Conservation (phyloP, 2,797 vertebrate genomes). For the Borostomias antarcticus region DNA sequence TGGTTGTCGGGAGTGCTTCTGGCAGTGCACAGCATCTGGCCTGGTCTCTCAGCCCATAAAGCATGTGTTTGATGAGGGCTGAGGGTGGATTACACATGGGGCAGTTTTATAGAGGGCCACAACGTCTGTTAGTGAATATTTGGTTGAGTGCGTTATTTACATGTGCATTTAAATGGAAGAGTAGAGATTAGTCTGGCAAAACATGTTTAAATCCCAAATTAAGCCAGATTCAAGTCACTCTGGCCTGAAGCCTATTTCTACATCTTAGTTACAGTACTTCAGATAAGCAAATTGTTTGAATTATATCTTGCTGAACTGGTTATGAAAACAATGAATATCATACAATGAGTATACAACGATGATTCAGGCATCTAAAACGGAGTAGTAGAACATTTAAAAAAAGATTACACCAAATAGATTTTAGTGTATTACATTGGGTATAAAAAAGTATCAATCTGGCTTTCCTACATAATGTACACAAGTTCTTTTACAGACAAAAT, state of each 20-base stretch:
- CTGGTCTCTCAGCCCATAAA: slow-evolving; percentile 28
- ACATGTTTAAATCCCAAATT: slow-evolving; percentile 13
- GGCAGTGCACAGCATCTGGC: slow-evolving; percentile 56
- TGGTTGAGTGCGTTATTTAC: slow-evolving; percentile 13
- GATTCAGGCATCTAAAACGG: background rate
- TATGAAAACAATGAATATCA: too few species aligned
- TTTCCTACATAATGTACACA: slow-evolving; percentile 58
- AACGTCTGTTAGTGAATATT: slow-evolving; percentile 20
- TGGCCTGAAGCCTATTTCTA: background rate
- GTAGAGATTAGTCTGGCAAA: slow-evolving; percentile 19
- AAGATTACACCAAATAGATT: background rate
- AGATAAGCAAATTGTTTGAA: background rate
- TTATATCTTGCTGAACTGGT: background rate
- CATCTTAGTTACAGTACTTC: slow-evolving; percentile 9
- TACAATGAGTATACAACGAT: background rate
- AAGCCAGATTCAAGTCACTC: background rate
- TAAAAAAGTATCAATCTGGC: background rate
- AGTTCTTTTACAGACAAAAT: slow-evolving; percentile 77
- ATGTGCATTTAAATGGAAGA: slow-evolving; percentile 14
- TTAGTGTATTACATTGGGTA: background rate
- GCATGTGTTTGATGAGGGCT: slow-evolving; percentile 24
- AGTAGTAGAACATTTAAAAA: background rate
- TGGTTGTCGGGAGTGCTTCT: slow-evolving; percentile 59
- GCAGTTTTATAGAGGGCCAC: background rate
- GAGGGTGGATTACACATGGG: background rate